phyloP scores from a whole-genome alignment of 2,113 vertebrate genomes.

The Xiphophorus hellerii region DNA sequence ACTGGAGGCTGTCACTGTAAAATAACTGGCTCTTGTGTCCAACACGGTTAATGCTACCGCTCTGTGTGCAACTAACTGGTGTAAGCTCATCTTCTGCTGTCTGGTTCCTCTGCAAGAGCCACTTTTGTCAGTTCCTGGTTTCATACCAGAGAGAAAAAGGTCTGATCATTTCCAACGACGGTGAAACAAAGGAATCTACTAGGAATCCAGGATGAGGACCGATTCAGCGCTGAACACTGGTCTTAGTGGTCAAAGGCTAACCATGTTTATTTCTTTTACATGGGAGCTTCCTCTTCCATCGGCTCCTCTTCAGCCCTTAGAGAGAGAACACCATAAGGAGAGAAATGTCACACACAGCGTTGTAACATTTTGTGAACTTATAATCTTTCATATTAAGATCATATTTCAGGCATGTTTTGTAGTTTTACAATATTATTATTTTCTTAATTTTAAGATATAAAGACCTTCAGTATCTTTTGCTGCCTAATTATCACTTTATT shows the following conservation, averaged over 20 bases:
- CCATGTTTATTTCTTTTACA: constrained; percentile 83
- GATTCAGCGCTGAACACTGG: constrained; percentile 76
- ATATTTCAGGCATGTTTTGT: no score
- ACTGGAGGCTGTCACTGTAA: constrained; percentile 47
- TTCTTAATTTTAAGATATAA: no score
- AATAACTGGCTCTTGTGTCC: constrained; percentile 18
- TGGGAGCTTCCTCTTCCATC: constrained; percentile 94
- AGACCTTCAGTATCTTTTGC: no score
- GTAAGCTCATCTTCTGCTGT: constrained; percentile 49
- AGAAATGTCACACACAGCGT: no score
- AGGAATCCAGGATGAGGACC: constrained; percentile 77
- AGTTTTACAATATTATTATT: no score
- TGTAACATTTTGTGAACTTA: no score
- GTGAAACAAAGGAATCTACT: constrained; percentile 58
- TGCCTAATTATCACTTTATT: no score
- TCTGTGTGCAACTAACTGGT: constrained; percentile 29
- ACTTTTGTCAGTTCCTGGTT: constrained; percentile 21
- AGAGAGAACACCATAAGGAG: background rate
- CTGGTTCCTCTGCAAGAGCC: constrained; percentile 27
- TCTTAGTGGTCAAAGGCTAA: constrained; percentile 68
- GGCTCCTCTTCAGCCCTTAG: constrained; percentile 91
- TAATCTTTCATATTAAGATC: no score
- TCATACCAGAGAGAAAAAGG: constrained; percentile 26
- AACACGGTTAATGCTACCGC: constrained; percentile 7
- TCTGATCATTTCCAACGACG: constrained; percentile 68